Base-by-base conservation (phyloP, 2,113 vertebrate species). In the Erpornis zantholeuca region DNA sequence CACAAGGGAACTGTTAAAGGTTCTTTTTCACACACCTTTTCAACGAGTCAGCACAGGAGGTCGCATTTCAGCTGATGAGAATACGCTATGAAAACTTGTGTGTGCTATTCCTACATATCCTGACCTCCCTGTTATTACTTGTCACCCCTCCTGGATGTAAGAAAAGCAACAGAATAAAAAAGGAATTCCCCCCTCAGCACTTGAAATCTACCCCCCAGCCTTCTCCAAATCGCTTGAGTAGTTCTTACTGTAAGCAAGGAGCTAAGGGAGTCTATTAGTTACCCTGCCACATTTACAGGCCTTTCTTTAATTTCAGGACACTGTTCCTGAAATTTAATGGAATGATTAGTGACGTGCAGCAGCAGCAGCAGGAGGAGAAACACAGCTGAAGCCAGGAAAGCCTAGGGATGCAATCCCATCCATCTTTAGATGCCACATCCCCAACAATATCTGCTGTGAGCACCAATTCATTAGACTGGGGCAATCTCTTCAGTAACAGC, bases 381-480 rank as follows among this genome's bases (percentile, higher is more conserved):
- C 40, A 63, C 56, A 94, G 3, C 27, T 18, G 63, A 83, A 88
- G 40, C 24, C 69, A 66, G 60, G 72, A 78, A 92, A 91, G 87
- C 63, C 44, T 16, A 17, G 35, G 64, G 72, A 86, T 86, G 73
- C 69, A 94, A 68, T 45, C 35, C 47, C 68, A 96, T 92, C 65
- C 52, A 77, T 91, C 86, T 95, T 91, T 25, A 71, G 61, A 47
- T 92, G 79, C 69, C 40, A 84, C 72, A 69, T 54, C 61, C 84
- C 71, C 83, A 82, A 19, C 68, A 88, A n/a, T 42, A 56, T 76
- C 88, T 94, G 60, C 83, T 54, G 61, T 80, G 88, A 86, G 61
- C 75, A 90, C 69, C 91, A 66, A 86, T 88, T 94, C 87, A 94
- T 94, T 92, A 93, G 81, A 21, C 31, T 70, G 72, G 78, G 71